Conservation (phyloP, 2,113 vertebrate species). For the Pomatorhinus ruficollis region DNA sequence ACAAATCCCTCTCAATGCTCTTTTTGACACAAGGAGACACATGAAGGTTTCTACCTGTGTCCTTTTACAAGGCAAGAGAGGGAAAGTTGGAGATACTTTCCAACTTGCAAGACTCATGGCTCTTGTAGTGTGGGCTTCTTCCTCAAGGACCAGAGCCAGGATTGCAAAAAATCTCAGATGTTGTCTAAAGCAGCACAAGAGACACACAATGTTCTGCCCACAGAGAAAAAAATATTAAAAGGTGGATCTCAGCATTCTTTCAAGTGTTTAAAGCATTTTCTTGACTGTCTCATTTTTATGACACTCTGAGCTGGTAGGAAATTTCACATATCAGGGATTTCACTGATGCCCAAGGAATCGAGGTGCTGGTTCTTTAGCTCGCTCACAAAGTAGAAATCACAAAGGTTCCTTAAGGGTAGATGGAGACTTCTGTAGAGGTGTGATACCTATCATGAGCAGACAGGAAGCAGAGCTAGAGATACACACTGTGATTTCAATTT, state of each 20-base stretch:
- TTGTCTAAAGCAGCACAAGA: neutral
- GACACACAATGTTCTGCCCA: neutral
- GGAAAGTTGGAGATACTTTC: neutral
- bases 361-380: neutral
- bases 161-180: neutral
- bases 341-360: neutral
- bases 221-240: neutral
- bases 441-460: neutral
- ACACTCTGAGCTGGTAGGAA: neutral
- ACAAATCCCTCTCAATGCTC: neutral
- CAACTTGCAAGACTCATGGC: neutral
- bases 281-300: neutral
- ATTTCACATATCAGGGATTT: neutral
- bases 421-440: neutral
- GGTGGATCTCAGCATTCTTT: neutral
- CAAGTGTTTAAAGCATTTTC: neutral
- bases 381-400: neutral
- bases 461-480: neutral
- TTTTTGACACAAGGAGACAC: neutral
- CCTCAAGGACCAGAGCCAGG: neutral
- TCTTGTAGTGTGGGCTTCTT: neutral
- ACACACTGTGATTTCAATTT: neutral
- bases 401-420: neutral
- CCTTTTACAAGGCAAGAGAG: neutral
- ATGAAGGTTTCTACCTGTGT: neutral